Percentiles rank a stretch among this genome's conserved stretches.
Evolutionary conservation across 1,140 invertebrate genomes (phyloP).

Genomic region (Oryctes rhinoceros): DNA sequence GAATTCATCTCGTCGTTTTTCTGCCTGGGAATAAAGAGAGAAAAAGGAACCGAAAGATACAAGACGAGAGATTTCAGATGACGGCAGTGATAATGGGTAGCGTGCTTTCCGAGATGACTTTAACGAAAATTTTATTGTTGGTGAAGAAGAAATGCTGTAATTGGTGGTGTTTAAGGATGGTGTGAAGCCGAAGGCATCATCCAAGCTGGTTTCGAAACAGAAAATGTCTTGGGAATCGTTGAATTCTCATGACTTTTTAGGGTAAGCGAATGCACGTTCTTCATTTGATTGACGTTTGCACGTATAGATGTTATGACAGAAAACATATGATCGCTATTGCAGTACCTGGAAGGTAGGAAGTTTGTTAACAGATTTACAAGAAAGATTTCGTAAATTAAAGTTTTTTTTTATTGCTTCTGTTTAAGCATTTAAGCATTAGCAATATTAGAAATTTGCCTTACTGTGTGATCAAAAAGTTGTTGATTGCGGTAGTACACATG

Average conservation of each 20-base stretch:
- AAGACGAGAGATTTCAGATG: not conserved
- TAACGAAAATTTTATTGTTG: not conserved
- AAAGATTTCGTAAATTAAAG: too few species aligned
- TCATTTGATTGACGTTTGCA: not conserved
- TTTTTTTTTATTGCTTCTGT: not conserved
- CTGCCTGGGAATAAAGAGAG: not conserved
- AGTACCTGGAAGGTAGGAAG: not conserved
- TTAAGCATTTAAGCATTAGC: not conserved
- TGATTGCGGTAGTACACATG: too few species aligned
- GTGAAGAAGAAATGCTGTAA: not conserved
- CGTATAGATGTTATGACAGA: not conserved
- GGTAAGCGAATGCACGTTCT: not conserved
- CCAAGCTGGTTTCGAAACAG: not conserved
- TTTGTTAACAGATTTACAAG: not conserved
- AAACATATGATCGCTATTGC: not conserved
- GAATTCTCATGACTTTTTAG: conserved; percentile 14
- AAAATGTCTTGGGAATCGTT: conserved; percentile 26
- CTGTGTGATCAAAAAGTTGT: too few species aligned
- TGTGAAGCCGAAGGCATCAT: not conserved
- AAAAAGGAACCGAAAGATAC: not conserved
- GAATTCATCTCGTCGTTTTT: not conserved
- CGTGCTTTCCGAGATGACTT: not conserved
- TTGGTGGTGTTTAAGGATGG: not conserved
- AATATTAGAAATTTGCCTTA: too few species aligned
- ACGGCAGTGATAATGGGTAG: not conserved